Evolutionary conservation across 92 coral and sea anemone genomes (phyloP).

Genomic region (Umimayanthus chanpuru): DNA sequence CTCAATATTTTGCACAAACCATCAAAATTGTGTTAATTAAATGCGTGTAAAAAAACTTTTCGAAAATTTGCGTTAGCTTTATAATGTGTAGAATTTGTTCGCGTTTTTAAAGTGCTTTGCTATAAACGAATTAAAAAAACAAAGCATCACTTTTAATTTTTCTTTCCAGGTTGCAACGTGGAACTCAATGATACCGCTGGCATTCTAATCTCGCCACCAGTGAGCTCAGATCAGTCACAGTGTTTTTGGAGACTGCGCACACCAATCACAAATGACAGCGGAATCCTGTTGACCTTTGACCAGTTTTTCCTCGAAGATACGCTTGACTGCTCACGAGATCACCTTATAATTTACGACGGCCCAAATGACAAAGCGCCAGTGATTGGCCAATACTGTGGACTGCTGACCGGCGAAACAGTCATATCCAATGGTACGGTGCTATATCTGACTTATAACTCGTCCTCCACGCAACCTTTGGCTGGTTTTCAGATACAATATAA

Average conservation of each 20-base stretch:
- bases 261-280: neutral
- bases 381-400: constrained; percentile 52
- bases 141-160: neutral
- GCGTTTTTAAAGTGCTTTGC: too few species aligned
- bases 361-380: constrained; percentile 31
- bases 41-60: too few species aligned
- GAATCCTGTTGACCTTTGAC: constrained; percentile 44
- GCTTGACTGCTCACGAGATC: constrained; percentile 33
- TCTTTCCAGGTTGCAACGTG: constrained; percentile 21
- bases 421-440: constrained; percentile 36
- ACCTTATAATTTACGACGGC: constrained; percentile 49
- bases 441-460: constrained; percentile 3
- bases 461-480: neutral
- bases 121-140: neutral
- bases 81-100: too few species aligned
- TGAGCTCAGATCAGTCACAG: neutral
- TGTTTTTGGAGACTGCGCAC: constrained; percentile 36
- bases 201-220: constrained; percentile 29
- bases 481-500: constrained; percentile 38
- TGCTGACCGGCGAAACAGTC: constrained; percentile 46
- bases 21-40: too few species aligned
- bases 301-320: constrained; percentile 44
- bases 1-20: too few species aligned
- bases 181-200: constrained; percentile 29
- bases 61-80: too few species aligned